These are phyloP conservation scores for Cryptotermes secundus DNA, from an alignment of 1,140 invertebrate genomes.

Conservation along the genomic window DNA sequence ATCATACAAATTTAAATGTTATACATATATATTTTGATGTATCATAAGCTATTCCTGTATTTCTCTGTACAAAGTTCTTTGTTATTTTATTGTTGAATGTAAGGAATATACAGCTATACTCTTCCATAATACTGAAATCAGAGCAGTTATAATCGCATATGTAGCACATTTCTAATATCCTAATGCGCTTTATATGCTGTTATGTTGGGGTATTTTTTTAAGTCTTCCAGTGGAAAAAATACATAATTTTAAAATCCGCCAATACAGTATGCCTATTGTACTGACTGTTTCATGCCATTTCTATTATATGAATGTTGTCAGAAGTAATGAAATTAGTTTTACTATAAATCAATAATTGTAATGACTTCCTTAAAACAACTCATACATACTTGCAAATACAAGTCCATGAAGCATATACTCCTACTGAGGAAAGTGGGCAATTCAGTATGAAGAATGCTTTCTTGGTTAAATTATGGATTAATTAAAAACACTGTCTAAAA, in stretches of 20 bases:
- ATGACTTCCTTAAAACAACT: too few relatives aligned
- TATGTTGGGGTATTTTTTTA: not conserved
- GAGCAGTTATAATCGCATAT: not conserved
- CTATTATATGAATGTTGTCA: not conserved
- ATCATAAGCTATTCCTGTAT: not conserved
- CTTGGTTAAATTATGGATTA: too few relatives aligned
- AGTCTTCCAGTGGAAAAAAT: conserved; percentile 6
- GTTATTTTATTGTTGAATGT: not conserved
- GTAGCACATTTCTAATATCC: not conserved
- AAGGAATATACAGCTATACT: not conserved
- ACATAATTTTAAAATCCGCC: not conserved
- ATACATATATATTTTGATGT: not conserved
- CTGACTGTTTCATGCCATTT: not conserved
- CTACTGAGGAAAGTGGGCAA: too few relatives aligned
- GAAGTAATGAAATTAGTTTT: not conserved
- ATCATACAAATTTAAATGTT: not conserved
- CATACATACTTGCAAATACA: too few relatives aligned
- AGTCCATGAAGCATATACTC: too few relatives aligned
- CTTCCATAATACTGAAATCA: not conserved
- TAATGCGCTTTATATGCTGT: not conserved
- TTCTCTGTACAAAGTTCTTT: not conserved
- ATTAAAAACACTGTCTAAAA: too few relatives aligned
- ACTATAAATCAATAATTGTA: too few relatives aligned
- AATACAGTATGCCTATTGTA: not conserved
- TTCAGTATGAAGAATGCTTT: too few relatives aligned